These are phyloP conservation scores for Rhinatrema bivittatum DNA, from an alignment of 2,797 vertebrate species.

Conservation along the genomic window DNA sequence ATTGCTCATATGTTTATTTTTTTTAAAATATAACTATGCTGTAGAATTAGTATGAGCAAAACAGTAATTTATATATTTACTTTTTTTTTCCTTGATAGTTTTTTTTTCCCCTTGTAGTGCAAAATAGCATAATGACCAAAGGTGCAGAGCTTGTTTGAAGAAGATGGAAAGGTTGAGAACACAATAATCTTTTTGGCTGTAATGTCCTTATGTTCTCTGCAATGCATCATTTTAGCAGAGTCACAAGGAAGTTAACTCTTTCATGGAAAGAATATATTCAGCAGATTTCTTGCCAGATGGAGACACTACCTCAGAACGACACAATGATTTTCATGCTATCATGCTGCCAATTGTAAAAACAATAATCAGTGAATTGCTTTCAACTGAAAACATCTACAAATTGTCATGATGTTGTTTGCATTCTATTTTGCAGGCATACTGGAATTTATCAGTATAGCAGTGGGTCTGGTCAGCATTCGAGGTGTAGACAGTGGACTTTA, in stretches of 20 bases:
- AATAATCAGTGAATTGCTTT: no score
- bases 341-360: neutral
- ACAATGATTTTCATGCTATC: conserved; percentile 4
- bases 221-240: conserved; percentile 7
- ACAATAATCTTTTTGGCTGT: conserved; percentile 12
- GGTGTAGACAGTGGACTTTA: conserved; percentile 95
- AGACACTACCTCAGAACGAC: conserved; percentile 1
- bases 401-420: conserved; percentile 20
- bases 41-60: no score
- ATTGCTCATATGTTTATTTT: no score
- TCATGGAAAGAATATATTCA: neutral
- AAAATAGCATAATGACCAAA: no score
- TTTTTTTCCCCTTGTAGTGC: no score
- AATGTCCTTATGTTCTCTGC: neutral
- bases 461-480: conserved; percentile 95
- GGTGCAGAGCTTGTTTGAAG: conserved; percentile 1
- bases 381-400: conserved; percentile 4
- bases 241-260: neutral
- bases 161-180: conserved; percentile 2
- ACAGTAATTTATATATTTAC: no score
- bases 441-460: conserved; percentile 98
- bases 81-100: no score
- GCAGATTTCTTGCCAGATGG: conserved; percentile 1
- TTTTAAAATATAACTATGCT: no score
- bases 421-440: conserved; percentile 74